Conservation (phyloP, 1,140 invertebrate genomes). For the Lasaia peninsularis region DNA sequence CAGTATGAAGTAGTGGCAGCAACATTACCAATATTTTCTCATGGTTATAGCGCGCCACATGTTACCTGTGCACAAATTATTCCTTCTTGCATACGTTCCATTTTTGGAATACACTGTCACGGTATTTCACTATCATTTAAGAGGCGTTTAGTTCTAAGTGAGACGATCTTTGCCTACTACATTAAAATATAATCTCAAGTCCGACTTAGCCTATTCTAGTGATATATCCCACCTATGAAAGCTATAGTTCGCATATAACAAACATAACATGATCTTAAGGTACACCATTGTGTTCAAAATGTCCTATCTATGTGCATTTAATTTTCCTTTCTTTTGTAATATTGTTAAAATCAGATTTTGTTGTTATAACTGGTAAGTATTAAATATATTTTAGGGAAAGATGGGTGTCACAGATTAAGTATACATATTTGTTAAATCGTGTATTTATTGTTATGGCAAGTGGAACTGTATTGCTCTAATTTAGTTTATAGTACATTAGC, state of each 20-base stretch:
- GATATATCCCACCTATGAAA: slow-evolving; percentile 52
- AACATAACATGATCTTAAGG: slow-evolving; percentile 18
- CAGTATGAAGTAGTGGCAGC: no score
- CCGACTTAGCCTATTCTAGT: slow-evolving; percentile 31
- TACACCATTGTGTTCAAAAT: slow-evolving; percentile 31
- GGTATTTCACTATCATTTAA: no score
- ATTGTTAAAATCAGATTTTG: slow-evolving; percentile 41
- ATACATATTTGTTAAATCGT: slow-evolving; percentile 29
- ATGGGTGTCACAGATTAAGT: slow-evolving; percentile 33
- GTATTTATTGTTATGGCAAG: slow-evolving; percentile 41
- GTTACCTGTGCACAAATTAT: no score
- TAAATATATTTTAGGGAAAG: slow-evolving; percentile 30
- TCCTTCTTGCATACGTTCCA: no score
- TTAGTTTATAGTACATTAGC: background rate
- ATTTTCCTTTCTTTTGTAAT: slow-evolving; percentile 34
- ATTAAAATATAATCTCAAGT: slow-evolving; percentile 14
- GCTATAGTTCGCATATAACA: slow-evolving; percentile 32
- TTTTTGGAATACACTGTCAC: no score
- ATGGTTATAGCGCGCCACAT: no score
- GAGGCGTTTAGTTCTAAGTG: background rate
- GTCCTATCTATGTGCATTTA: slow-evolving; percentile 45
- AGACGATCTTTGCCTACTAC: background rate
- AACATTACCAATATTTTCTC: no score
- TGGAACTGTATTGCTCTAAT: slow-evolving; percentile 29
- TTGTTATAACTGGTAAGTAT: slow-evolving; percentile 42